A percentile compares a stretch with the other conserved stretches of the same genome.
phyloP scores from a whole-genome alignment of 2,888 invertebrate species.

The Phengaris arion region DNA sequence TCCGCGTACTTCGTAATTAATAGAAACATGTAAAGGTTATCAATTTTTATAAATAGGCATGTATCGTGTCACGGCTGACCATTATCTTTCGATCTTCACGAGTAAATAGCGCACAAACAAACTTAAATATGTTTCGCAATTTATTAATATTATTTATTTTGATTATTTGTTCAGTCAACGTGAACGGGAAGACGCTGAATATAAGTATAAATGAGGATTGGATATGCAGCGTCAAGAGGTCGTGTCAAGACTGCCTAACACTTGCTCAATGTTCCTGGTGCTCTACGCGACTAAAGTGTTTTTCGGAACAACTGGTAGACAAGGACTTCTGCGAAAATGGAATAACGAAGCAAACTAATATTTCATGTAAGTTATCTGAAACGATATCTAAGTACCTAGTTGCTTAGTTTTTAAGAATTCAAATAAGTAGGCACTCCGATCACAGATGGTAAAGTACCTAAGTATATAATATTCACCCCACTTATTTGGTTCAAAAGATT shows the following conservation, averaged over 20 bases:
- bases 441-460: not conserved
- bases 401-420: no score
- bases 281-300: conserved; percentile 56
- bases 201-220: conserved; percentile 54
- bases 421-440: no score
- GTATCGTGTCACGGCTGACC: conserved; percentile 57
- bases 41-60: conserved; percentile 53
- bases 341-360: conserved; percentile 52
- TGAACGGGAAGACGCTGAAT: conserved; percentile 35
- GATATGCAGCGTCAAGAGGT: conserved; percentile 62
- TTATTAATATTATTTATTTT: conserved; percentile 33
- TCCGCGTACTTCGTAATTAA: conserved; percentile 40
- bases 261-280: conserved; percentile 71
- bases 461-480: no score
- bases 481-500: no score
- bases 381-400: no score
- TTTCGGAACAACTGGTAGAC: conserved; percentile 49
- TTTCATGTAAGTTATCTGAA: conserved; percentile 48
- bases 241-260: conserved; percentile 61
- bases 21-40: conserved; percentile 60
- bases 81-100: conserved; percentile 45
- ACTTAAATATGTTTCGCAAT: conserved; percentile 32
- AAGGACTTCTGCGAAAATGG: conserved; percentile 53
- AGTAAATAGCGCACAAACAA: conserved; percentile 30
- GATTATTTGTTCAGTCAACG: not conserved